Evolutionary conservation across 2,888 invertebrate genomes (phyloP), one percentile per base, ranked within the genome.

Genomic region (Heteromyza rotundicornis): DNA sequence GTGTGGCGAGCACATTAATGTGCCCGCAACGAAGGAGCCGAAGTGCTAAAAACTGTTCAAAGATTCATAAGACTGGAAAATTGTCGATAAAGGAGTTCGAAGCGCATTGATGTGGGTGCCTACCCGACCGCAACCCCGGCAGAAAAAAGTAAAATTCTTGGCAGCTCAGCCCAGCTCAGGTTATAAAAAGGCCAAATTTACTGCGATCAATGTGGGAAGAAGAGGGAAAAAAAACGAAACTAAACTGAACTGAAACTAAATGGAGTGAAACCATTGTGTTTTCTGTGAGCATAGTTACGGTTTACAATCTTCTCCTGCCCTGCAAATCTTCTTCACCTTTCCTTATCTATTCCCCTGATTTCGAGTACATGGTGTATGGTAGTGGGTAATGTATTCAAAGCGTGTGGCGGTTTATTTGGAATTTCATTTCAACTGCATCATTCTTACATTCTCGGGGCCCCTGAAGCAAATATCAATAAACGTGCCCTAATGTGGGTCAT

Each of bases 21-120:
- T 67, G 64, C 40, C 72, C 70, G 66, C 65, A 70, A 68, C 67
- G 65, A 68, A 69, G 73, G 71, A 74, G 73, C 75, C 72, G 74
- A 78, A 78, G 79, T 78, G 78, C 73, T 76, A 78, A 79, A 79
- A 77, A 74, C 65, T 78, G 74, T 76, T 79, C 73, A 77, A 79
- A 79, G 75, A 79, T 75, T 79, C 78, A 80, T 77, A 79, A 75
- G 75, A 70, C 76, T 66, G 66, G 63, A 70, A 73, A 73, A 74
- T 74, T 70, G 68, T 65, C 68, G 64, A 71, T 68, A 67, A 68
- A 71, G 65, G 70, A 44, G 56, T 44, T 56, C 56, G 56, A 44
- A 23, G 24, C 27, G 16, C 36, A 36, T 22, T 40, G 22, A 40
- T 56, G 23, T 10, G 27, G 12, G 44, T 44, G 35, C 14, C n/a